Percentiles rank a stretch among this genome's conserved stretches.
Evolutionary conservation across 1,140 invertebrate species (phyloP).

Genomic region (Neodiprion virginianus): DNA sequence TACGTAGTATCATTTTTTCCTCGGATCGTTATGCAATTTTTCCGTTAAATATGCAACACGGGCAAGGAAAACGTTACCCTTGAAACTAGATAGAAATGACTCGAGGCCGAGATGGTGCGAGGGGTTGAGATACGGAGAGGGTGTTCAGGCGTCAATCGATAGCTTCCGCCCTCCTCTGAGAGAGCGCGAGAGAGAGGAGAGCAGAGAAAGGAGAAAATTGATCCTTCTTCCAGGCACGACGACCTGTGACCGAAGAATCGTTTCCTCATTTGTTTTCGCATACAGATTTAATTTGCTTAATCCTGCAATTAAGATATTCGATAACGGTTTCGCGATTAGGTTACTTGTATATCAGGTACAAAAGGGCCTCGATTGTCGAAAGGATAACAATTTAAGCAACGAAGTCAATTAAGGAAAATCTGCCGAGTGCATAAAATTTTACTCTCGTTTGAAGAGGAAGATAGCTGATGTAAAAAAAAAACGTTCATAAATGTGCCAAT

Average conservation of each 20-base stretch:
- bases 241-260: not conserved
- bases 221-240: not conserved
- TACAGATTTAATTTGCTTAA: not conserved
- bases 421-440: too few species aligned
- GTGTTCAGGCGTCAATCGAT: conserved; percentile 51
- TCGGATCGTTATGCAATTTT: not conserved
- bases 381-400: too few species aligned
- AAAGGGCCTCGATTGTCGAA: too few species aligned
- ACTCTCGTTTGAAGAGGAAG: too few species aligned
- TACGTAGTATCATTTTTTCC: too few species aligned
- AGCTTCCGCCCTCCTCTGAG: conserved; percentile 37
- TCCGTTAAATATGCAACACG: not conserved
- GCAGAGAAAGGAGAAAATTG: not conserved
- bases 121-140: conserved; percentile 19
- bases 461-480: too few species aligned
- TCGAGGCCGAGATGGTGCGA: not conserved
- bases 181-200: conserved; percentile 19
- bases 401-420: too few species aligned
- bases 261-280: not conserved
- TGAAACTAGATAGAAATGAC: not conserved
- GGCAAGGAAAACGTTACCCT: not conserved
- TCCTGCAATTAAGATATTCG: too few species aligned
- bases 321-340: too few species aligned
- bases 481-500: too few species aligned
- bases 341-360: too few species aligned